phyloP scores from a whole-genome alignment of 1,140 invertebrate genomes.

The Drosophila burlai region DNA sequence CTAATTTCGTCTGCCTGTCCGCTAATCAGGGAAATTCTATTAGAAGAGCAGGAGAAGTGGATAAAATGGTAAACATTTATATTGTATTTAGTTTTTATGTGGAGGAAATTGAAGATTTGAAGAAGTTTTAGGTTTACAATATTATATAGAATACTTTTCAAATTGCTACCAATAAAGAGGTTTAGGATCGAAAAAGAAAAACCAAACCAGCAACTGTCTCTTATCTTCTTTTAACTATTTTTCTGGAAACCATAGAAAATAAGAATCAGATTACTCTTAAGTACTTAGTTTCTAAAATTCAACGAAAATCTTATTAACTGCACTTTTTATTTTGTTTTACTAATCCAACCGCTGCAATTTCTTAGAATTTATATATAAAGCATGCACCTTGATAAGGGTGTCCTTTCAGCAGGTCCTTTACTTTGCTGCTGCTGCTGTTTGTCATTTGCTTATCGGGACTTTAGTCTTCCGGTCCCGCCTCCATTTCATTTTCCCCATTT shows the following conservation, averaged over 20 bases:
- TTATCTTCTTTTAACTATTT: not conserved
- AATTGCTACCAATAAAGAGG: not conserved
- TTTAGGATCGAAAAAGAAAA: not conserved
- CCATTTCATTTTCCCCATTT: slow-evolving; percentile 17
- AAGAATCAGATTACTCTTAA: not conserved
- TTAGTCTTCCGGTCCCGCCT: slow-evolving; percentile 35
- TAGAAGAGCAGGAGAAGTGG: not conserved
- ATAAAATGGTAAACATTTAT: not conserved
- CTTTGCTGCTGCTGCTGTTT: slow-evolving; percentile 57
- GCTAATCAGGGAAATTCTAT: slow-evolving; percentile 14
- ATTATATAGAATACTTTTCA: not conserved
- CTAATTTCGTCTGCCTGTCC: slow-evolving; percentile 31
- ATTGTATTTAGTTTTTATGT: not conserved
- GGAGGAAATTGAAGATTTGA: not conserved
- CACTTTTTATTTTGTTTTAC: slow-evolving; percentile 12
- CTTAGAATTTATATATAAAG: not conserved
- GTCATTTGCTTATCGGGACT: slow-evolving; percentile 72
- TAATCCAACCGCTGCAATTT: slow-evolving; percentile 17
- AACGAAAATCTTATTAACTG: not conserved
- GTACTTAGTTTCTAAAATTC: not conserved
- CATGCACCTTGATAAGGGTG: slow-evolving; percentile 14
- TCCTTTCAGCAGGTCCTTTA: slow-evolving; percentile 16
- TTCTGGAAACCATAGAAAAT: not conserved
- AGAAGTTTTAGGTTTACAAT: too few species aligned
- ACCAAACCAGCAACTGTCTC: not conserved